Conservation (phyloP, 1,140 invertebrate species). For the Dolichoris vasculosae region DNA sequence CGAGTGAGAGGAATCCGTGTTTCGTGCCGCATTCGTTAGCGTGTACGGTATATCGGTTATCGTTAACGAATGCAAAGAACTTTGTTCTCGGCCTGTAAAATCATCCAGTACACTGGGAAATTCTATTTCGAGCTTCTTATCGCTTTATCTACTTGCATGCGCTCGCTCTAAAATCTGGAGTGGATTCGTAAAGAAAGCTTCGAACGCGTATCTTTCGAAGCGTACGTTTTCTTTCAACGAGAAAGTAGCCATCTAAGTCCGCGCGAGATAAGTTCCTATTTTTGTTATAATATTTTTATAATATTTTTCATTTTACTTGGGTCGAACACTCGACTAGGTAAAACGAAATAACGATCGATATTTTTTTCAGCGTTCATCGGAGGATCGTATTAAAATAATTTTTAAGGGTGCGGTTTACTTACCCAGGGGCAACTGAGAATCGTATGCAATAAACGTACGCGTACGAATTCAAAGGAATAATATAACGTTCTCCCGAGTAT, state of each 20-base stretch:
- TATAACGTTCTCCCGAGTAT: background rate
- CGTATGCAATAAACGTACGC: constrained; percentile 4
- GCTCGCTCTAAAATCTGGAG: background rate
- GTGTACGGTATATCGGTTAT: background rate
- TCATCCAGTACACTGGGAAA: background rate
- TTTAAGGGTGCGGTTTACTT: constrained; percentile 13
- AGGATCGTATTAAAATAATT: background rate
- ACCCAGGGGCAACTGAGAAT: background rate
- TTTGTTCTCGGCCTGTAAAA: background rate
- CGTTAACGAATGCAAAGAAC: background rate
- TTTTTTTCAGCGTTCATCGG: background rate
- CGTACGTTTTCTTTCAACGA: background rate
- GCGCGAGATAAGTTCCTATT: background rate
- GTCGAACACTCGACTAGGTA: background rate
- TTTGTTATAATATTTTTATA: too few relatives aligned
- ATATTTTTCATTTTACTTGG: background rate
- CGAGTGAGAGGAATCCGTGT: background rate
- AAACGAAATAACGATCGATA: background rate
- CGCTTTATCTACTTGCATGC: background rate
- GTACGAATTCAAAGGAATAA: background rate
- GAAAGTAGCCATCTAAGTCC: background rate
- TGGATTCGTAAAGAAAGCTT: background rate
- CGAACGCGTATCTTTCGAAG: background rate
- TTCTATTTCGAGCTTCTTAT: background rate
- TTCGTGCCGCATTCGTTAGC: background rate